phyloP scores from a whole-genome alignment of 2,113 vertebrate species.

The Tylochromis polylepis region DNA sequence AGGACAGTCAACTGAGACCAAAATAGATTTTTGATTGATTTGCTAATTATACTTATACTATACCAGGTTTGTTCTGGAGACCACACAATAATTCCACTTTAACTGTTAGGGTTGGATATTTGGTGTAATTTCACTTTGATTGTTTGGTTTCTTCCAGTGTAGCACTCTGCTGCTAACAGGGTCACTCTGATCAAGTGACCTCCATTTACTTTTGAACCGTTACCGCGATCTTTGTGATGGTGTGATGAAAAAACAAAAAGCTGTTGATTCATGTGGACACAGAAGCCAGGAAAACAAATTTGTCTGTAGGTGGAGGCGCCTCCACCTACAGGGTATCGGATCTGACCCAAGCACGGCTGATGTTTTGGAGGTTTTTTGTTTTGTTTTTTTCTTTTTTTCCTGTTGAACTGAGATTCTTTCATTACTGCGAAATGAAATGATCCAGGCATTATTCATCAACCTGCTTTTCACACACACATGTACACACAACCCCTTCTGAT shows the following conservation, averaged over 20 bases:
- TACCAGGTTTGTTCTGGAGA: constrained; percentile 1
- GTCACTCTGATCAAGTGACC: constrained; percentile 2
- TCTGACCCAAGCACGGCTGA: background rate
- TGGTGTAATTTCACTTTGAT: constrained; percentile 48
- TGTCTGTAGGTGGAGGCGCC: background rate
- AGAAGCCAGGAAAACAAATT: constrained; percentile 13
- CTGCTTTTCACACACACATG: background rate
- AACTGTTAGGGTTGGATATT: constrained; percentile 33
- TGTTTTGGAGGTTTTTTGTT: background rate
- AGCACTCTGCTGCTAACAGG: constrained; percentile 28
- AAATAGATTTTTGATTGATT: constrained; percentile 24
- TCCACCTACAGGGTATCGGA: background rate
- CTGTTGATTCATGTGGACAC: background rate
- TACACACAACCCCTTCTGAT: constrained; percentile 44
- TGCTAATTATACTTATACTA: background rate
- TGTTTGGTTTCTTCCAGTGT: background rate
- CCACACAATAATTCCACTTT: constrained; percentile 2
- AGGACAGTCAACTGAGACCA: background rate
- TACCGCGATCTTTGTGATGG: constrained; percentile 39
- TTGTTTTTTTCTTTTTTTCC: background rate
- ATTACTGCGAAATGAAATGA: constrained; percentile 60
- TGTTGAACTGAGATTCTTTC: constrained; percentile 38
- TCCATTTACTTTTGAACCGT: constrained; percentile 38
- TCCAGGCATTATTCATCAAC: constrained; percentile 48
- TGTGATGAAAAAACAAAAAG: constrained; percentile 11